Conservation (phyloP, 1,140 invertebrate species). For the Heliconius nattereri region DNA sequence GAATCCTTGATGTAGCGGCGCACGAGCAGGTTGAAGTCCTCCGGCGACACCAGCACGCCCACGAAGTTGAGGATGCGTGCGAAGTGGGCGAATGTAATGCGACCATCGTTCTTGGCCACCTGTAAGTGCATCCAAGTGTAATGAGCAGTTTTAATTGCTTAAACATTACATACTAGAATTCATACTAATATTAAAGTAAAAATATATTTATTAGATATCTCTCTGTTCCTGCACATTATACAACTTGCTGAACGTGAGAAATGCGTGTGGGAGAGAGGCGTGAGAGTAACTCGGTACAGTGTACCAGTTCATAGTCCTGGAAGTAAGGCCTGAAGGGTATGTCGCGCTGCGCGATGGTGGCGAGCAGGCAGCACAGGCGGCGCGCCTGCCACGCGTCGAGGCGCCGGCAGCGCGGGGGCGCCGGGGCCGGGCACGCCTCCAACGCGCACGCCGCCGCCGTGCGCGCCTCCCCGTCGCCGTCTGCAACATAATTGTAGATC, state of each 20-base stretch:
- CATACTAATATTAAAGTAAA: too few species aligned
- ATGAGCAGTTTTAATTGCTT: background rate
- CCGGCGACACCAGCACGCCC: constrained; percentile 83
- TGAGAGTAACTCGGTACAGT: too few species aligned
- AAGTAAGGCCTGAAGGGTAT: constrained; percentile 86
- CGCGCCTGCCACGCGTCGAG: constrained; percentile 82
- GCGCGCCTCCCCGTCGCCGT: constrained; percentile 10
- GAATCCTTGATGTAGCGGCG: constrained; percentile 86
- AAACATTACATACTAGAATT: too few species aligned
- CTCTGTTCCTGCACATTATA: too few species aligned
- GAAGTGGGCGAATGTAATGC: constrained; percentile 87
- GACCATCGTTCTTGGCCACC: constrained; percentile 87
- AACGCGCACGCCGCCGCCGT: constrained; percentile 74
- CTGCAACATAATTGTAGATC: constrained; percentile 15
- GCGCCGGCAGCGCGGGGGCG: constrained; percentile 78
- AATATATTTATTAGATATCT: too few species aligned
- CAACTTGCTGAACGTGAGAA: too few species aligned
- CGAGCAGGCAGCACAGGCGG: constrained; percentile 83
- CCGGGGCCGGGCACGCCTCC: constrained; percentile 71
- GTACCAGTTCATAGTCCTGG: constrained; percentile 88
- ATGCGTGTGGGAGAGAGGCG: too few species aligned
- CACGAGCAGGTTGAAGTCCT: constrained; percentile 85
- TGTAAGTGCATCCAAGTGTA: constrained; percentile 51
- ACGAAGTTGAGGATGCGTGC: constrained; percentile 85
- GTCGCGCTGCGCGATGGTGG: constrained; percentile 85